Evolutionary conservation across 2,888 invertebrate genomes (phyloP).

Genomic region (Athrips mouffetella): DNA sequence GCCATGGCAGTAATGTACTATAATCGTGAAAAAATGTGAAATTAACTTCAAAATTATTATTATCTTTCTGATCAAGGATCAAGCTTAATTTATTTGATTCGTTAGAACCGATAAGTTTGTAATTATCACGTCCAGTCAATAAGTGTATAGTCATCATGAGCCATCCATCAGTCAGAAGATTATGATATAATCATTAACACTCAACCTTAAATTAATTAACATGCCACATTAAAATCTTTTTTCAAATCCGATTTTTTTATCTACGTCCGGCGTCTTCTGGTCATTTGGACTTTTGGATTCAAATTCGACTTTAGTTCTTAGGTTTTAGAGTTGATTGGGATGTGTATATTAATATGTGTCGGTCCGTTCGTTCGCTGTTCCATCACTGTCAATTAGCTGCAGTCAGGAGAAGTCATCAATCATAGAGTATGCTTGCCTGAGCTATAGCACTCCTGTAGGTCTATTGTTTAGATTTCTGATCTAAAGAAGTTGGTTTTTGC

Average conservation of each 20-base stretch:
- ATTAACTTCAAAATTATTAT: too few species aligned
- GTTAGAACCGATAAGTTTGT: too few species aligned
- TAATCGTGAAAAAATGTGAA: too few species aligned
- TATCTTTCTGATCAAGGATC: too few species aligned
- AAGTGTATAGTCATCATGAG: neutral
- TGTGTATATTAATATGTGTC: conserved; percentile 35
- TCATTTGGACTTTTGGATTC: conserved; percentile 11
- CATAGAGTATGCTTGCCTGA: conserved; percentile 52
- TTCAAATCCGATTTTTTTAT: conserved; percentile 33
- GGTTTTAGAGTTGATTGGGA: conserved; percentile 22
- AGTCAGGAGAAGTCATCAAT: conserved; percentile 71
- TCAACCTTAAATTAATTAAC: conserved; percentile 5
- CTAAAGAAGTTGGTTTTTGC: conserved; percentile 25
- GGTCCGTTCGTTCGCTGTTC: conserved; percentile 57
- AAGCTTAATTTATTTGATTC: too few species aligned
- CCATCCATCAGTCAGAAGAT: neutral
- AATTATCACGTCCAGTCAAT: neutral
- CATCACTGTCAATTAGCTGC: conserved; percentile 77
- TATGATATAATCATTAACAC: conserved; percentile 6
- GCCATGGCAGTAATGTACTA: too few species aligned
- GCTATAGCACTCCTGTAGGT: conserved; percentile 49
- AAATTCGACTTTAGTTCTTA: conserved; percentile 34
- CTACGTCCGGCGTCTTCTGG: conserved; percentile 35
- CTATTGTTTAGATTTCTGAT: conserved; percentile 57
- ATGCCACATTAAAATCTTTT: conserved; percentile 2